Evolutionary conservation across 2,113 vertebrate genomes (phyloP).

Genomic region (Halichoeres trimaculatus): DNA sequence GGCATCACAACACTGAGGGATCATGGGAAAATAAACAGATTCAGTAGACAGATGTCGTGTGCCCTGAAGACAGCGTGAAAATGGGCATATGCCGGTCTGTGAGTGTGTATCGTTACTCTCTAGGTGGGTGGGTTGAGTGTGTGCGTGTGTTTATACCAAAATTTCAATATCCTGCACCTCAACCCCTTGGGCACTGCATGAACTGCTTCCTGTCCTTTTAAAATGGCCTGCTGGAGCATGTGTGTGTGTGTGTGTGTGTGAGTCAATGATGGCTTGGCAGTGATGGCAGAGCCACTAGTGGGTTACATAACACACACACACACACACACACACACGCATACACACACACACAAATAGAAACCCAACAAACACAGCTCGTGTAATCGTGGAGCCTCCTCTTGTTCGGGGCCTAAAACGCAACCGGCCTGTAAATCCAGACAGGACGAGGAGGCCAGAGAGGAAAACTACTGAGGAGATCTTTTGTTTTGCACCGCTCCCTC

Average conservation of each 20-base stretch:
- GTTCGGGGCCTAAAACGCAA: constrained; percentile 34
- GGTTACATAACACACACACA: constrained; percentile 55
- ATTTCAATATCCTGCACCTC: constrained; percentile 37
- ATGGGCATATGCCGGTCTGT: constrained; percentile 43
- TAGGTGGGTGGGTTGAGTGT: constrained; percentile 27
- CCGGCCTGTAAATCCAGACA: constrained; percentile 40
- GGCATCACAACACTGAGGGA: constrained; percentile 21
- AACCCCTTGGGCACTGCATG: neutral
- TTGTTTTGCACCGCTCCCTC: constrained; percentile 42
- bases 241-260: constrained; percentile 6
- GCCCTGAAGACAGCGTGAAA: constrained; percentile 12
- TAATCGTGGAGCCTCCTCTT: constrained; percentile 55
- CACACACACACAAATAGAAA: constrained; percentile 29
- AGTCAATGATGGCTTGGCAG: constrained; percentile 55
- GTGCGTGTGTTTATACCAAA: constrained; percentile 6
- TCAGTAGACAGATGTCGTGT: constrained; percentile 36
- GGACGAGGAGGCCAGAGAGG: constrained; percentile 51
- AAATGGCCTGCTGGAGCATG: constrained; percentile 25
- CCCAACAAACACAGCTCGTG: constrained; percentile 32
- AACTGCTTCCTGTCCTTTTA: constrained; percentile 50
- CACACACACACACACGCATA: constrained; percentile 13
- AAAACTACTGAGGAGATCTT: constrained; percentile 62
- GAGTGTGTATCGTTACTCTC: constrained; percentile 30
- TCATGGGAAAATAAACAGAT: constrained; percentile 9
- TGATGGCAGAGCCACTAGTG: constrained; percentile 34